phyloP scores from a whole-genome alignment of 2,113 vertebrate genomes.

The Dipodomys stephensi region DNA sequence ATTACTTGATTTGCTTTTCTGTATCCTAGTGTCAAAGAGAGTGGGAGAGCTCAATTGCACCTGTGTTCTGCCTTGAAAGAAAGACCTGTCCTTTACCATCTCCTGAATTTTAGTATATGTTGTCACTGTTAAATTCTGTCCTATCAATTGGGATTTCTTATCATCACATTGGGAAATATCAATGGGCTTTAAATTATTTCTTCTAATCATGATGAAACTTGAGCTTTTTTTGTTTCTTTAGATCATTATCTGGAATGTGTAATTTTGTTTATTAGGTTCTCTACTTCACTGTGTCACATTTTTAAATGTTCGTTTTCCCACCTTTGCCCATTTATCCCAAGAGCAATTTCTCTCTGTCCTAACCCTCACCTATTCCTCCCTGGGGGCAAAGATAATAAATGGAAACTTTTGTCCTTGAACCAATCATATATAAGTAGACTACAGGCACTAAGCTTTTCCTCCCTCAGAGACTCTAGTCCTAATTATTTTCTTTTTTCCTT shows the following conservation, averaged over 20 bases:
- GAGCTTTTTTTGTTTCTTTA: neutral
- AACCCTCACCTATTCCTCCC: neutral
- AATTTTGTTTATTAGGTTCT: neutral
- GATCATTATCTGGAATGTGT: conserved; percentile 4
- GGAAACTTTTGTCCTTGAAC: neutral
- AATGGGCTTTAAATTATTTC: neutral
- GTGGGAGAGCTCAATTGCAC: neutral
- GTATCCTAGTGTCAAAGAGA: neutral
- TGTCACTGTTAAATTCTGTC: neutral
- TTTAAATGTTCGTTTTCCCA: neutral
- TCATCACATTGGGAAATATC: conserved; percentile 6
- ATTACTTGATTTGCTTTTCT: neutral
- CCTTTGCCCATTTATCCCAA: neutral
- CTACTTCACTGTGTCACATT: neutral
- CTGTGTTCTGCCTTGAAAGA: neutral
- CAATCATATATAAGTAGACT: neutral
- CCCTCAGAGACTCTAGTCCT: conserved; percentile 45
- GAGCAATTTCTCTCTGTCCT: neutral
- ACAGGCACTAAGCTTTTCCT: neutral
- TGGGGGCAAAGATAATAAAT: neutral
- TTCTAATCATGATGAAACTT: neutral
- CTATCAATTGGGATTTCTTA: neutral
- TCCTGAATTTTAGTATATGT: neutral
- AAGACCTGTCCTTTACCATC: neutral
- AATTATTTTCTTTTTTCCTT: conserved; percentile 51